A percentile compares a stretch with the other conserved stretches of the same genome.
Evolutionary conservation across 2,113 vertebrate genomes (phyloP).

Genomic region (Climacteris rufus): DNA sequence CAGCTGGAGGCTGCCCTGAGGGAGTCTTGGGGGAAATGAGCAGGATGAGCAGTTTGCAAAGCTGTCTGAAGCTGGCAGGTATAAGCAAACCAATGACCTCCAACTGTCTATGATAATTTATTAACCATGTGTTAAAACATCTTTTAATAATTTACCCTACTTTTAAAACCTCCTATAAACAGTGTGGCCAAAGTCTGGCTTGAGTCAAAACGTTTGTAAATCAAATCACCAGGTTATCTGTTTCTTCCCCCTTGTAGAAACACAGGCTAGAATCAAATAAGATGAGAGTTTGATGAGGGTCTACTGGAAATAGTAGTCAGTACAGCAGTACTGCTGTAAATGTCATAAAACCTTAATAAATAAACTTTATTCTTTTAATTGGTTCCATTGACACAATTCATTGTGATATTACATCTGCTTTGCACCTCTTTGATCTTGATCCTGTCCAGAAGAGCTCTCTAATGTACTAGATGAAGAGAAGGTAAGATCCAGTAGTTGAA

Average conservation of each 20-base stretch:
- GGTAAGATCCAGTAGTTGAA: not conserved
- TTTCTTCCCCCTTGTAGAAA: not conserved
- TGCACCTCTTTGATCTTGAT: conserved; percentile 18
- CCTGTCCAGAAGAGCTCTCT: not conserved
- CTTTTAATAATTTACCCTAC: conserved; percentile 19
- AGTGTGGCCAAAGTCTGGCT: not conserved
- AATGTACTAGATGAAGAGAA: not conserved
- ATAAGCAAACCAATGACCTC: not conserved
- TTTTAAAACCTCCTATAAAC: not conserved
- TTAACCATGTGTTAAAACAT: conserved; percentile 7
- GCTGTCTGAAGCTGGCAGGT: not conserved
- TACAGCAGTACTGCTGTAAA: not conserved
- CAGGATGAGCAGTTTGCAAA: not conserved
- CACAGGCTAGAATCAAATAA: not conserved
- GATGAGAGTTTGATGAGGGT: not conserved
- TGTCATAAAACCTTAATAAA: not conserved
- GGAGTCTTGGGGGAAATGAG: not conserved
- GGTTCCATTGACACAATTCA: not conserved
- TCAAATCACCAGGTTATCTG: not conserved
- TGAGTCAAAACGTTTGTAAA: not conserved
- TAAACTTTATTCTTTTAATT: not conserved
- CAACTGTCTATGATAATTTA: not conserved
- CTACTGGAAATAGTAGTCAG: not conserved
- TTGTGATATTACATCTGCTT: not conserved
- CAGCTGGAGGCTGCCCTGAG: not conserved